Evolutionary conservation across 92 coral and sea anemone species (phyloP), one percentile per base, ranked within the genome.

Genomic region (Blastomussa wellsi): DNA sequence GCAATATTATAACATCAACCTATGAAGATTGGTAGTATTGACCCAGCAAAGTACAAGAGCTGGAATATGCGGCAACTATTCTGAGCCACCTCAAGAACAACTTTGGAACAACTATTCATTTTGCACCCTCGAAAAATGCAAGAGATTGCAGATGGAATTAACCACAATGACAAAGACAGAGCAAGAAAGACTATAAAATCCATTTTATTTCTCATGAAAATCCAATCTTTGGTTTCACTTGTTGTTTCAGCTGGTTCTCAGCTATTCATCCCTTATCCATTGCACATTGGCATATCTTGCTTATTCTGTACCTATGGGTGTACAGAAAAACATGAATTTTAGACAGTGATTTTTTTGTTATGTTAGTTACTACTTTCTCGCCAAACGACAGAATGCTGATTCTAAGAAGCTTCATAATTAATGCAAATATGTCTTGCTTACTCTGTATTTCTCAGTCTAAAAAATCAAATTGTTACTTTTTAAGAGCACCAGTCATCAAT

Each of bases 271-370:
- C 28, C 35, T 26, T 51, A 17, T 51, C 57, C 68, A 8, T 33
- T 52, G 80, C 28, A 26, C 68, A 52, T 35, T 41, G 44, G 53
- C 84, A 80, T 64, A 15, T 80, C 84, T 73, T 29, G 28, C 76
- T 80, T 80, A 44, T 37, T 66, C 62, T 41, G 84, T 66, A 80
- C 84, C 84, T 80, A 80, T 10, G 84, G 84, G 74, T 41, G 65
- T 32, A 80, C 84, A 80, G 84, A 80, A 42, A 80, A 80, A 80
- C 31, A 65, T 17, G 41, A 80, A 20, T 47, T 65, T 76, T 20
- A 80, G 84, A 44, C n/a, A n/a, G n/a, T n/a, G 9, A 64, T 5
- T 35, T 66, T 20, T 19, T 14, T 37, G 31, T 5, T 12, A 10
- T 47, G 22, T 19, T 66, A 17, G 8, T 44, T 7, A 19, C 37